Percentiles rank a stretch among this genome's conserved stretches.
Conservation (phyloP, 2,113 vertebrate species). For the Podocnemis expansa region DNA sequence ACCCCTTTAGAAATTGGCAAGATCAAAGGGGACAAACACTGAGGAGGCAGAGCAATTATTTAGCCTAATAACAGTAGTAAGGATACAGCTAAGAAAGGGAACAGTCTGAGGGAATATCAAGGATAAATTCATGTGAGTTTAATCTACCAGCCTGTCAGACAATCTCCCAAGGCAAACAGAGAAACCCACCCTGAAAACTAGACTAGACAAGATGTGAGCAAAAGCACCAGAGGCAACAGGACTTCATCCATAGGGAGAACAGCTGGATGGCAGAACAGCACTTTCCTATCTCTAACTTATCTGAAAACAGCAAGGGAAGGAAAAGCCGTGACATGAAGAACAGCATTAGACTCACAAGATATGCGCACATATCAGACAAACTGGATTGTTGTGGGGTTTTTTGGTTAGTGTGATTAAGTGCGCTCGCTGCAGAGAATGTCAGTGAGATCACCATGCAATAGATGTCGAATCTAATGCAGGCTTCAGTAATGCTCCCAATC, state of each 20-base stretch:
- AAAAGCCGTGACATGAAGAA: background rate
- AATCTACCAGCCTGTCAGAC: background rate
- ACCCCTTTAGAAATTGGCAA: too few species aligned
- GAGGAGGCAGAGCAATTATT: background rate
- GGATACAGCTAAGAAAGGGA: background rate
- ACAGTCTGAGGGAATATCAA: background rate
- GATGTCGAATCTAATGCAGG: constrained; percentile 15
- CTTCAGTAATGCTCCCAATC: constrained; percentile 44
- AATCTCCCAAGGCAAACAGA: background rate
- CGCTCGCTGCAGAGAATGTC: constrained; percentile 56
- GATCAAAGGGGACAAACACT: background rate
- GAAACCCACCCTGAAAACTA: background rate
- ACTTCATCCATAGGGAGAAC: background rate
- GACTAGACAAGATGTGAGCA: background rate
- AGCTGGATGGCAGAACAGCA: background rate
- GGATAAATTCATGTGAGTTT: background rate
- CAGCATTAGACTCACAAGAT: background rate
- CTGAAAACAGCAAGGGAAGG: background rate
- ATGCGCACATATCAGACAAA: background rate
- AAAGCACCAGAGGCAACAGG: background rate
- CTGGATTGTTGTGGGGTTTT: background rate
- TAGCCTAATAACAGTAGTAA: background rate
- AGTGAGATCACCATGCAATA: constrained; percentile 53
- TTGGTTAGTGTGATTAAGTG: constrained; percentile 15
- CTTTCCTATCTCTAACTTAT: background rate